A percentile compares a stretch with the other conserved stretches of the same genome.
Conservation (phyloP, 2,113 vertebrate genomes). For the Neolamprologus falcicula region DNA sequence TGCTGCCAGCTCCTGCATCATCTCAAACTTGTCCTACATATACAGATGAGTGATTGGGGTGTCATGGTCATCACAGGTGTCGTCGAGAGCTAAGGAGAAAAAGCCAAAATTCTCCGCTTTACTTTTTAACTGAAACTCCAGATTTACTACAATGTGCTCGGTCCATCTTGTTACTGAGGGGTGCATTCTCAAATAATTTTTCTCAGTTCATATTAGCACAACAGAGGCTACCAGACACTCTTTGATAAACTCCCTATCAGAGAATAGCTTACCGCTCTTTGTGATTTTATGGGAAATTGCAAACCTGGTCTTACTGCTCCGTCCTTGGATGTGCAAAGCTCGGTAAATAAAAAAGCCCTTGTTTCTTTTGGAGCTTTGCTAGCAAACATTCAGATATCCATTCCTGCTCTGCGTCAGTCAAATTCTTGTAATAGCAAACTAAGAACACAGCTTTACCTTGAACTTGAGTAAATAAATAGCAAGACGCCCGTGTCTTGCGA, state of each 20-base stretch:
- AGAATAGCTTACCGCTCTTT: background rate
- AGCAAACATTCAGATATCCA: background rate
- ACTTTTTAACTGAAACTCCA: background rate
- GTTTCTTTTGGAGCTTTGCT: background rate
- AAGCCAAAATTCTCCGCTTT: background rate
- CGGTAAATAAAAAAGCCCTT: background rate
- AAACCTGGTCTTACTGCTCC: background rate
- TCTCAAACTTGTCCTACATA: background rate
- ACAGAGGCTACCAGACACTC: background rate
- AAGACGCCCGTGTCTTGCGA: background rate
- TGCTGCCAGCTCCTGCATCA: rapidly evolving
- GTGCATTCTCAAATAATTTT: rapidly evolving
- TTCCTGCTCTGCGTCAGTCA: background rate
- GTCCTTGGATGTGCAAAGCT: background rate
- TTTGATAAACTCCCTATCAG: background rate
- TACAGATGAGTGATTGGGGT: background rate
- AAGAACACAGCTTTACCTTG: background rate
- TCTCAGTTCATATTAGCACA: background rate
- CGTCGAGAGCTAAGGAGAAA: rapidly evolving
- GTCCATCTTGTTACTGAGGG: background rate
- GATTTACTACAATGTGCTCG: background rate
- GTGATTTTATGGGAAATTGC: background rate
- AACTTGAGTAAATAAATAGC: background rate
- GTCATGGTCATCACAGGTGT: background rate
- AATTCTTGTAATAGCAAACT: background rate